Percentiles rank a stretch among this genome's conserved stretches.
Evolutionary conservation across 2,797 vertebrate species (phyloP).

Genomic region (Antennarius maculatus): DNA sequence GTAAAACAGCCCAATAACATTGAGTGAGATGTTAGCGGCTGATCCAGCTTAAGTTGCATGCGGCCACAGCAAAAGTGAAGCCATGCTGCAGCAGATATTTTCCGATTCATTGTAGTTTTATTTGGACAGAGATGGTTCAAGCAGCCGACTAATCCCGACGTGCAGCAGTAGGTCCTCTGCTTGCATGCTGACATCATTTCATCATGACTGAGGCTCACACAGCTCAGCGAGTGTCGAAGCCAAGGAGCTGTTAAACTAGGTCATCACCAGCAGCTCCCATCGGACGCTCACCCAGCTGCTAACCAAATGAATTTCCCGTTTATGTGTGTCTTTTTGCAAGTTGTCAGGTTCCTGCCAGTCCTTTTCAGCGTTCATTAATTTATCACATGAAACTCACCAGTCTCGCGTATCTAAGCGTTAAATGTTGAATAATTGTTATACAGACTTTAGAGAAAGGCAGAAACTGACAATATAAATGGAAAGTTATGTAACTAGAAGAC

Average conservation of each 20-base stretch:
- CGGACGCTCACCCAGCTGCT: conserved; percentile 58
- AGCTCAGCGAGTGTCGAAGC: conserved; percentile 43
- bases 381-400: not conserved
- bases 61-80: conserved; percentile 38
- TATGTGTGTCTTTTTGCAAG: conserved; percentile 55
- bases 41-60: conserved; percentile 75
- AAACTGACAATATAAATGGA: conserved; percentile 1
- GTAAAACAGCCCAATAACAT: conserved; percentile 84
- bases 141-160: conserved; percentile 16
- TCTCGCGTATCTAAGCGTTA: not conserved
- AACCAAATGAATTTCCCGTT: conserved; percentile 38
- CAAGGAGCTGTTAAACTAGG: conserved; percentile 70
- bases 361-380: conserved; percentile 13
- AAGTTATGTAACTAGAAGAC: not conserved
- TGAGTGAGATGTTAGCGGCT: conserved; percentile 66
- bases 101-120: conserved; percentile 3
- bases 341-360: conserved; percentile 33
- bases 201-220: conserved; percentile 61
- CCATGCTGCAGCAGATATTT: conserved; percentile 21
- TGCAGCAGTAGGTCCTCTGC: conserved; percentile 46
- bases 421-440: conserved; percentile 5
- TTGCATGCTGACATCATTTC: conserved; percentile 68
- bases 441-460: not conserved
- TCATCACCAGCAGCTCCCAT: conserved; percentile 64
- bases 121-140: conserved; percentile 14